Evolutionary conservation across 2,888 invertebrate species (phyloP), one percentile per base, ranked within the genome.

Genomic region (Abscondita cerata): DNA sequence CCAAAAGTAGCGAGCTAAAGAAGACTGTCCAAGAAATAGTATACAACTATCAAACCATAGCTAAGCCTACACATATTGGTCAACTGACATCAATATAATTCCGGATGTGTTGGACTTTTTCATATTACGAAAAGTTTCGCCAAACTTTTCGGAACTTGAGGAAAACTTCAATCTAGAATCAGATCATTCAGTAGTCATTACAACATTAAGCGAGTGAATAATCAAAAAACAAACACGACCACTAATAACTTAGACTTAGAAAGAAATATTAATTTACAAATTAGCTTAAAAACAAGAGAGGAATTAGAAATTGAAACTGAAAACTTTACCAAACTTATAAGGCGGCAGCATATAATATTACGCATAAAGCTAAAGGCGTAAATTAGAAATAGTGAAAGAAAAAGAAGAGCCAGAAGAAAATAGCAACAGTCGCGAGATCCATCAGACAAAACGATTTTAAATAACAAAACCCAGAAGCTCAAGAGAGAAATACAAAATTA

Each of bases 401-500:
- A 36, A 5, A 8, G 44, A 8, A 44, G 13, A 44, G 16, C 44
- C 44, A 44, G 44, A 44, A 15, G 44, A 44, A 44, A 11, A 44
- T 11, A 4, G 41, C 25, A 52, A 12, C 52, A 40, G 12, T 19
- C 40, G 16, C 34, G 51, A 40, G 20, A 20, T 46, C 57, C 56
- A 5, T 15, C 41, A 13, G 41, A 51, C 34, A 60, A 66, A 58
- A 60, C 44, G 38, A 53, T 38, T 48, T 18, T 60, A 13, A 56
- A 50, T 13, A 57, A 47, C 18, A 25, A 15, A 31, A 38, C 34
- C 4, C 48, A 58, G 13, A n/a, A 46, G 12, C 36, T 60, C 5
- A 60, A 50, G 40, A 16, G 40, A 58, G 50, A 50, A 34, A 38
- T 58, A 9, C 15, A 70, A n/a, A 31, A 59, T 16, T 60, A 2